Conservation (phyloP, 30 jellyfish, hydroid and myxozoan species). For the Aurelia sp. region DNA sequence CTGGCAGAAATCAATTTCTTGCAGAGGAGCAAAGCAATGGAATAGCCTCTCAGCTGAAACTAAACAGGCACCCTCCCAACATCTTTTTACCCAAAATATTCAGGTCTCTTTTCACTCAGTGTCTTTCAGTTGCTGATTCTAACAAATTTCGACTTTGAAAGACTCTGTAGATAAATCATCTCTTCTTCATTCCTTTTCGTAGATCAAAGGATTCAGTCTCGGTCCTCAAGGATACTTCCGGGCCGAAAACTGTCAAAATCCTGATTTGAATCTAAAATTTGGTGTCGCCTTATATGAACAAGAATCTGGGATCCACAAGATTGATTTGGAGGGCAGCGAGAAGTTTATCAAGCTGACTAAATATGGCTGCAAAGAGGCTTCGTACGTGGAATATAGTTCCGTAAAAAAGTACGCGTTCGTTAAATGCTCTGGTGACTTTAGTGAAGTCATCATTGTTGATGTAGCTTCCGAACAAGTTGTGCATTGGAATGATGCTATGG, state of each 20-base stretch:
- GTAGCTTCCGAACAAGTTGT: conserved; percentile 1
- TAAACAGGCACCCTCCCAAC: too few species aligned
- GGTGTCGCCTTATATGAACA: conserved; percentile 6
- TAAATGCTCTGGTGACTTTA: conserved; percentile 10
- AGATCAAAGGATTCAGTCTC: too few species aligned
- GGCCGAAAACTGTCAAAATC: conserved; percentile 36
- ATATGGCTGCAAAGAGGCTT: conserved; percentile 11
- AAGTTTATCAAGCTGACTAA: conserved; percentile 13
- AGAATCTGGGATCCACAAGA: conserved; percentile 31
- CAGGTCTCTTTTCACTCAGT: too few species aligned
- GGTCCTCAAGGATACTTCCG: conserved; percentile 12
- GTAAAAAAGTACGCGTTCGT: conserved; percentile 19
- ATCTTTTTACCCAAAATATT: too few species aligned
- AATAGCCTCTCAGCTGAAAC: too few species aligned
- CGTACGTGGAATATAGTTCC: conserved; percentile 8
- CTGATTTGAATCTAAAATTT: neutral
- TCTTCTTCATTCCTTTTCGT: too few species aligned
- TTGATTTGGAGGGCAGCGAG: conserved; percentile 8
- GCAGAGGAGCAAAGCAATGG: too few species aligned
- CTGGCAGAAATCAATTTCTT: too few species aligned
- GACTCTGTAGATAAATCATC: too few species aligned
- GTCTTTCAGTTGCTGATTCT: too few species aligned
- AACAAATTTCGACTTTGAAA: too few species aligned
- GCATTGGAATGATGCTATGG: conserved; percentile 16
- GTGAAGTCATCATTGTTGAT: neutral